phyloP scores from a whole-genome alignment of 1,140 invertebrate species.

The Formica selysi region DNA sequence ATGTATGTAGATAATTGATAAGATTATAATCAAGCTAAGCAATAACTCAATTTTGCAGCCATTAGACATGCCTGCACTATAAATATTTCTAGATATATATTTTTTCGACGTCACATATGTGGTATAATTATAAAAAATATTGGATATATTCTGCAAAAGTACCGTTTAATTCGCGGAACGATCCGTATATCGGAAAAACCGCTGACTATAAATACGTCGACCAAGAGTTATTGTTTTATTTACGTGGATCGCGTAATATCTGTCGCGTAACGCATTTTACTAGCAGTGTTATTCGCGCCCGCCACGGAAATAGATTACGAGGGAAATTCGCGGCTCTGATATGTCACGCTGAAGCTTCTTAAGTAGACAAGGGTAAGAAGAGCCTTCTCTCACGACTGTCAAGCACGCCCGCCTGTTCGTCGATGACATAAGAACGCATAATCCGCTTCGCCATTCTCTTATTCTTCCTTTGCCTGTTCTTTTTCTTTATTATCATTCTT shows the following conservation, averaged over 20 bases:
- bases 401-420: conserved; percentile 18
- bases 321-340: conserved; percentile 45
- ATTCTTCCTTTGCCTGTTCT: background rate
- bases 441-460: conserved; percentile 27
- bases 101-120: background rate
- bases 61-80: conserved; percentile 6
- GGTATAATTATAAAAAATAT: conserved; percentile 16
- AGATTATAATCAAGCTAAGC: conserved; percentile 25
- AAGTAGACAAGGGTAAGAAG: conserved; percentile 32
- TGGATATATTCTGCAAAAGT: conserved; percentile 2
- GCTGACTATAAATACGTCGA: background rate
- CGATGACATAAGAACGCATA: conserved; percentile 64
- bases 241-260: conserved; percentile 24
- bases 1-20: background rate
- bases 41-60: conserved; percentile 16
- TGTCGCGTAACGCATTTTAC: conserved; percentile 35
- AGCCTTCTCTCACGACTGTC: conserved; percentile 56
- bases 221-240: conserved; percentile 42
- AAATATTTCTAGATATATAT: conserved; percentile 35
- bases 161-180: conserved; percentile 1
- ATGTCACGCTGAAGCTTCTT: conserved; percentile 40
- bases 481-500: background rate
- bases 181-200: background rate
- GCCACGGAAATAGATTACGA: conserved; percentile 37
- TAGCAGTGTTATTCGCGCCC: conserved; percentile 18